Base-by-base conservation (phyloP, 2,113 vertebrate species). In the Siphamia tubifer region DNA sequence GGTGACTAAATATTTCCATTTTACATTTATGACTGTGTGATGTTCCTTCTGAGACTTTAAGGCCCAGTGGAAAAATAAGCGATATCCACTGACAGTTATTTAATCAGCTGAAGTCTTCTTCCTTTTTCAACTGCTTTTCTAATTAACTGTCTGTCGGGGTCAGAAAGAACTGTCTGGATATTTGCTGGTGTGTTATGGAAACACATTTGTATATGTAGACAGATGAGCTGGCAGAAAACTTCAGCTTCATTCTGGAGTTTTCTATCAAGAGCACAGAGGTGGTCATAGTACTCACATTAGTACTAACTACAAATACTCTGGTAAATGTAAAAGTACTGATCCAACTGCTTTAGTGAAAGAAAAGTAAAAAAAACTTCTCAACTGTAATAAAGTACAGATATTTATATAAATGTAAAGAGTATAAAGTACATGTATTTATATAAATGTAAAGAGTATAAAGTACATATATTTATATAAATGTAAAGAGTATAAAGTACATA, bases 1-100 rank as follows among this genome's bases (percentile, higher is more conserved):
- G 63, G 48, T 69, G 58, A 77, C 21, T 69, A 49, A 4, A 55
- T 16, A 62, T 68, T 74, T 62, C 31, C 68, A 54, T 74, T 43
- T 48, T 30, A 44, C 4, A 36, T 71, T 67, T 75, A 40, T 19
- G 25, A 56, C 52, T 49, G 10, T 68, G 40, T 56, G 12, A 49
- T 74, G 49, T 75, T 67, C 31, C 21, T 44, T 65, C 40, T 16
- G 2, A 45, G 39, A 53, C 19, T 9, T 3, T 13, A 49, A 13
- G 7, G 5, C 28, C 35, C 20, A 12, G 21, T 45, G 57, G 47
- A 73, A 70, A 66, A 57, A 75, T 4, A 42, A 39, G 24, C n/a
- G 38, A 38, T 62, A 34, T 30, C 28, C 45, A 43, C 38, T 60
- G 38, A 64, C 36, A 62, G 31, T 66, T 69, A 23, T 49, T 76